phyloP scores from a whole-genome alignment of 2,113 vertebrate genomes.

The Oryzias celebensis region DNA sequence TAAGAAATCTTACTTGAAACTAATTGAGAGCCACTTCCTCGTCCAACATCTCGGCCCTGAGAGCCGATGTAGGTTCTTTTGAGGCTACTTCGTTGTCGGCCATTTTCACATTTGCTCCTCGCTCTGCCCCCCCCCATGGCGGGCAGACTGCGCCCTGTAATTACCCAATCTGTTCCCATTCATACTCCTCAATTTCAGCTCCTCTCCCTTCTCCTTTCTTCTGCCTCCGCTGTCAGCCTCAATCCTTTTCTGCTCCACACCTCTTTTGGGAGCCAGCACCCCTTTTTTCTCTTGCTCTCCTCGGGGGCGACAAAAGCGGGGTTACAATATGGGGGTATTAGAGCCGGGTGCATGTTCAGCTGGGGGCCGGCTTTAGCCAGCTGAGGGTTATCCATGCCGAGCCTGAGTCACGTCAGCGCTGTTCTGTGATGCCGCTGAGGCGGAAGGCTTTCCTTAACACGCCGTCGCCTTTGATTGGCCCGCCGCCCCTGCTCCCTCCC shows the following conservation, averaged over 20 bases:
- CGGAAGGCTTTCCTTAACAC: constrained; percentile 76
- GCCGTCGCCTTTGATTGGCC: constrained; percentile 71
- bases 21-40: constrained; percentile 61
- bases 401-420: constrained; percentile 64
- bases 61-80: constrained; percentile 67
- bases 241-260: constrained; percentile 50
- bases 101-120: constrained; percentile 70
- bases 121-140: constrained; percentile 52
- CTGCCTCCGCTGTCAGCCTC: constrained; percentile 18
- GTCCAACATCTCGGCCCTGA: constrained; percentile 44
- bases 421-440: constrained; percentile 79
- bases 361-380: constrained; percentile 72
- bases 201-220: constrained; percentile 37
- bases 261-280: constrained; percentile 58
- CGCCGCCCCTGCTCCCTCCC: constrained; percentile 54
- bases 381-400: constrained; percentile 70
- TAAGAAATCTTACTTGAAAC: constrained; percentile 50
- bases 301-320: constrained; percentile 68
- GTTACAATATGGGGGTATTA: constrained; percentile 75
- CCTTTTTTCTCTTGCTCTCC: constrained; percentile 29
- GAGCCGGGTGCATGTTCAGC: constrained; percentile 69
- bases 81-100: constrained; percentile 71
- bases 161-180: constrained; percentile 78
- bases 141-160: constrained; percentile 67
- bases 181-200: constrained; percentile 67